Evolutionary conservation across 2,797 vertebrate genomes (phyloP), one percentile per base, ranked within the genome.

Genomic region (Pogonophryne albipinna): DNA sequence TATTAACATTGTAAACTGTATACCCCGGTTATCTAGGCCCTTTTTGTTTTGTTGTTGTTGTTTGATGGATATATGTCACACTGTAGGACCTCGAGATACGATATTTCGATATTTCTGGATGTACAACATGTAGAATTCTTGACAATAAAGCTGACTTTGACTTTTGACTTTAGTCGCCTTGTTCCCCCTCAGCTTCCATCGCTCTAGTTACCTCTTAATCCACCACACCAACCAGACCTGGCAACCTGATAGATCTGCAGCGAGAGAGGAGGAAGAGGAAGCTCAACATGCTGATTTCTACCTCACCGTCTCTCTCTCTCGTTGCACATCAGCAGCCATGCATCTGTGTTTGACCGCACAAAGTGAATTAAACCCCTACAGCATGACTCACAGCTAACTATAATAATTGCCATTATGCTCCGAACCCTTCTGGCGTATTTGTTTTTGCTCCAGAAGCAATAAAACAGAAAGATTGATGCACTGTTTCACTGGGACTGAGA

Each of bases 151-250:
- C 23, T 23, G 23, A 2, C 23, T 23, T 23, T 23, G 23, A 23
- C 20, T 23, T 23, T 23, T 23, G 20, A 23, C 23, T 23, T 23
- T 23, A 23, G 23, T 23, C 53, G 69, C 63, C 76, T 67, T 46
- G 78, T 87, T 86, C 84, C 76, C 80, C 70, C 79, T 78, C 82
- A 87, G 83, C 85, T 80, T 80, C 75, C 68, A 70, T 78, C 82
- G 88, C 86, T 93, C 92, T 85, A 88, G 85, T 91, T 91, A 90
- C 78, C 74, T 70, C 70, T 57, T 70, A 38, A 47, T 80, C 65
- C 74, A 55, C 45, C 75, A 20, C 57, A 66, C 66, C 80, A 87
- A 85, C 83, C 53, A 46, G 68, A 56, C 61, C 76, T 60, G 65
- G 79, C 82, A 78, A 58, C 77, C 66, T 81, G 82, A 93, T 90